These are phyloP conservation scores for Magallana angulata DNA, from an alignment of 1,140 invertebrate genomes.

Conservation along the genomic window DNA sequence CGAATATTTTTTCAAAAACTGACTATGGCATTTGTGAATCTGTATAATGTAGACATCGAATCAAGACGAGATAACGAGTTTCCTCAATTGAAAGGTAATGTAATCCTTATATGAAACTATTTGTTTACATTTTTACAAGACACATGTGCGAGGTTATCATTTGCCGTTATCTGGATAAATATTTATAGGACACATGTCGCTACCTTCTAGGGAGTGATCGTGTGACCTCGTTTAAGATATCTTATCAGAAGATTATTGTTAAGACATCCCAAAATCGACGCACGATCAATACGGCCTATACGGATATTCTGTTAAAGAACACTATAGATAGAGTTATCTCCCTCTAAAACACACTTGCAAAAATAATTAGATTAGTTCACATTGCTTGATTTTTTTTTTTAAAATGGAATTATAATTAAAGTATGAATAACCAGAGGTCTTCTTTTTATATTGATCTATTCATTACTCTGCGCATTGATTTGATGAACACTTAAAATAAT, in stretches of 20 bases:
- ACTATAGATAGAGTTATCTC: not conserved
- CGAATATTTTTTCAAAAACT: not conserved
- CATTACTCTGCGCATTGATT: too few relatives aligned
- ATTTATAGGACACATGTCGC: conserved; percentile 27
- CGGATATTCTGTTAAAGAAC: too few relatives aligned
- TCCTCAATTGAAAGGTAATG: conserved; percentile 53
- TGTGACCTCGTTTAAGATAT: conserved; percentile 14
- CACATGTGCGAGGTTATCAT: conserved; percentile 22
- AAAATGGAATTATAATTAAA: too few relatives aligned
- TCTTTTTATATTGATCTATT: too few relatives aligned
- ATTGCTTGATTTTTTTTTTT: too few relatives aligned
- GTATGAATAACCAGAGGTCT: too few relatives aligned
- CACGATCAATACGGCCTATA: not conserved
- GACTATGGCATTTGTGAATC: conserved; percentile 3
- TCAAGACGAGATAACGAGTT: conserved; percentile 46
- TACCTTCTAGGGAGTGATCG: not conserved
- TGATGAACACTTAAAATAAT: too few relatives aligned
- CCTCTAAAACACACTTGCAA: not conserved
- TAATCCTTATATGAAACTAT: not conserved
- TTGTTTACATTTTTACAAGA: conserved; percentile 23
- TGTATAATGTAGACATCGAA: conserved; percentile 45
- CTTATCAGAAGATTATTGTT: conserved; percentile 16
- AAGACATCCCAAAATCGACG: conserved; percentile 27
- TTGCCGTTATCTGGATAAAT: conserved; percentile 11
- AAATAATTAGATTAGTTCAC: too few relatives aligned